These are phyloP conservation scores for Tetragonula clypearis DNA, from an alignment of 1,140 invertebrate species.

Conservation along the genomic window DNA sequence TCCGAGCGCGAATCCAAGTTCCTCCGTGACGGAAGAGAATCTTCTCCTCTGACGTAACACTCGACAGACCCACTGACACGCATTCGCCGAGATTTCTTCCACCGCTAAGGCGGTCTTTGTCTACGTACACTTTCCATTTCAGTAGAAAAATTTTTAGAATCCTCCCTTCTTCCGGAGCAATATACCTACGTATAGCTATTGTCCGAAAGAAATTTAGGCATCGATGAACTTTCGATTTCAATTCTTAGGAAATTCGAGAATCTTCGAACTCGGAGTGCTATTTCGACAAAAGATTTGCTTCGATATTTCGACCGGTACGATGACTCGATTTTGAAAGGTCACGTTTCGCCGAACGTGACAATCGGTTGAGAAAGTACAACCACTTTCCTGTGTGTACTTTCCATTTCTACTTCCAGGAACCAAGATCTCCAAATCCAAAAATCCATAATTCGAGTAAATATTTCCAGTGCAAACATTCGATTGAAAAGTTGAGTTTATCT, in stretches of 20 bases:
- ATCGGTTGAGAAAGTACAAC: not conserved
- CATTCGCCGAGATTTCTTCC: conserved; percentile 61
- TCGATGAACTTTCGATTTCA: conserved; percentile 6
- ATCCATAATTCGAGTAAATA: not conserved
- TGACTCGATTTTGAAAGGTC: not conserved
- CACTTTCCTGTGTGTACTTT: not conserved
- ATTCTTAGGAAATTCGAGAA: not conserved
- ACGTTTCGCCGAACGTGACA: not conserved
- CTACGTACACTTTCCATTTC: conserved; percentile 41
- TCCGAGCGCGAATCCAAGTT: conserved; percentile 37
- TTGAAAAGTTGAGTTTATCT: not conserved
- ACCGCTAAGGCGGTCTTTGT: not conserved
- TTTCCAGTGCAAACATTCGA: not conserved
- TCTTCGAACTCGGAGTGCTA: not conserved
- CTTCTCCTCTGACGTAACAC: conserved; percentile 74
- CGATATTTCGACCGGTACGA: too few relatives aligned
- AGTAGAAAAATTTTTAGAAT: not conserved
- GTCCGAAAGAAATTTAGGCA: not conserved
- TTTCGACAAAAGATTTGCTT: not conserved
- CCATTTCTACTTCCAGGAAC: not conserved
- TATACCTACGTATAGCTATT: not conserved
- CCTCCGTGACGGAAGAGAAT: conserved; percentile 64
- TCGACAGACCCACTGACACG: conserved; percentile 75
- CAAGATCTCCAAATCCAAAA: too few relatives aligned
- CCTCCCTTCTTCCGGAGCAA: not conserved